Evolutionary conservation across 2,113 vertebrate species (phyloP), one percentile per base, ranked within the genome.

Genomic region (Uria lomvia): DNA sequence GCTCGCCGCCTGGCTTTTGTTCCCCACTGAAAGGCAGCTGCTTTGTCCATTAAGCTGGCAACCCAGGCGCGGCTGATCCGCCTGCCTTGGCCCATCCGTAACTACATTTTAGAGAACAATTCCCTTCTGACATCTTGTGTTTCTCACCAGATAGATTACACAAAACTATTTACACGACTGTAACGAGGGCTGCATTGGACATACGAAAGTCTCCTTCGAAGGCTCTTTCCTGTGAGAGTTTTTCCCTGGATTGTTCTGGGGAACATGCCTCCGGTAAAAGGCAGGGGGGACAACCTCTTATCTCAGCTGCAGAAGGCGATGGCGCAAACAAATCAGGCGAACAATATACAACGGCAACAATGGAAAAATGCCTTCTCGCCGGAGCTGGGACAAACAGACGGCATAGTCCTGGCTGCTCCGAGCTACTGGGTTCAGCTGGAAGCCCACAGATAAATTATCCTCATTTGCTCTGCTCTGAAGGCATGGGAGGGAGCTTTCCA

Each of bases 211-310:
- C 63, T 71, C 85, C 59, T 75, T 94, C 70, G n/a, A 68, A 7
- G 29, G 76, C 83, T 95, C 85, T 77, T 96, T 96, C 84, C 84
- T 91, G 94, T 2, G 5, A 42, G 52, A 95, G 76, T 67, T 84
- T 97, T 97, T 95, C 96, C 95, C 94, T 78, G 94, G 96, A 95
- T 95, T 94, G 88, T 96, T 93, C 91, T 78, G 78, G 59, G 94
- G 88, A 98, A 94, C 93, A 76, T 65, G 76, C 53, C 17, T 8
- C 49, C 40, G 67, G 70, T 82, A 91, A 78, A 78, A 94, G 77
- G 90, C 86, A 42, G 38, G 59, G 86, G 81, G 91, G 62, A 94
- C 13, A 15, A 59, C 75, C 93, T 96, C 96, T 97, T 97, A 97
- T 96, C 97, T 96, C 8, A 14, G 92, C 56, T 78, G 87, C 96